A percentile compares a stretch with the other conserved stretches of the same genome.
phyloP scores from a whole-genome alignment of 2,113 vertebrate species.

The Toxotes chatareus region DNA sequence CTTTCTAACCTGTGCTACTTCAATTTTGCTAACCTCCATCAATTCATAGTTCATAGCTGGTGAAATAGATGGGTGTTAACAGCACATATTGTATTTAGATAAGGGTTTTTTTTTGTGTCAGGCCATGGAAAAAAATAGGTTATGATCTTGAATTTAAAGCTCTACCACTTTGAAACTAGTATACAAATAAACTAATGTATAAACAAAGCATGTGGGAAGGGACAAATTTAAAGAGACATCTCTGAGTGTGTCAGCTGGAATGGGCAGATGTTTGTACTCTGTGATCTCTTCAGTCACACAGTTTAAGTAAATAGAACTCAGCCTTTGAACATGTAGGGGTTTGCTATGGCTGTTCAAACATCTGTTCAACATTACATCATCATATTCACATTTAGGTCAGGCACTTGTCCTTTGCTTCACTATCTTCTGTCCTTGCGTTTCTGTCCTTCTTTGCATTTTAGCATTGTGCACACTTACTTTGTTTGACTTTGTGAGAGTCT shows the following conservation, averaged over 20 bases:
- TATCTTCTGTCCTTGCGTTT: constrained; percentile 7
- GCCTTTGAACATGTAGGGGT: constrained; percentile 18
- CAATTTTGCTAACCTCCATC: not conserved
- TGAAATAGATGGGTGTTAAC: not conserved
- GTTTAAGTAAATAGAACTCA: constrained; percentile 45
- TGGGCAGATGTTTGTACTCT: constrained; percentile 2
- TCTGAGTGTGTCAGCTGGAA: constrained; percentile 23
- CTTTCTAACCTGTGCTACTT: constrained; percentile 19
- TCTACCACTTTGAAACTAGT: not conserved
- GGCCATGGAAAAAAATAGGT: not conserved
- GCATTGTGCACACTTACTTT: constrained; percentile 12
- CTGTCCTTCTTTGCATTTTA: constrained; percentile 24
- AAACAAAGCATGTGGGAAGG: not conserved
- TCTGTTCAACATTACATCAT: constrained; percentile 57
- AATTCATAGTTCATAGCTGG: too few species aligned
- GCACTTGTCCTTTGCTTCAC: constrained; percentile 19
- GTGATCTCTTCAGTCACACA: not conserved
- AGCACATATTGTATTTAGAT: not conserved
- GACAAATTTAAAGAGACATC: not conserved
- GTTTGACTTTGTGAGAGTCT: constrained; percentile 21
- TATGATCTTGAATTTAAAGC: not conserved
- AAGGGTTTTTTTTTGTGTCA: not conserved
- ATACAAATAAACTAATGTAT: not conserved
- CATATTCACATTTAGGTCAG: constrained; percentile 24
- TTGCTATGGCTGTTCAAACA: constrained; percentile 18